These are phyloP conservation scores for Naso thynnoides DNA, from an alignment of 2,797 vertebrate species.

Conservation along the genomic window DNA sequence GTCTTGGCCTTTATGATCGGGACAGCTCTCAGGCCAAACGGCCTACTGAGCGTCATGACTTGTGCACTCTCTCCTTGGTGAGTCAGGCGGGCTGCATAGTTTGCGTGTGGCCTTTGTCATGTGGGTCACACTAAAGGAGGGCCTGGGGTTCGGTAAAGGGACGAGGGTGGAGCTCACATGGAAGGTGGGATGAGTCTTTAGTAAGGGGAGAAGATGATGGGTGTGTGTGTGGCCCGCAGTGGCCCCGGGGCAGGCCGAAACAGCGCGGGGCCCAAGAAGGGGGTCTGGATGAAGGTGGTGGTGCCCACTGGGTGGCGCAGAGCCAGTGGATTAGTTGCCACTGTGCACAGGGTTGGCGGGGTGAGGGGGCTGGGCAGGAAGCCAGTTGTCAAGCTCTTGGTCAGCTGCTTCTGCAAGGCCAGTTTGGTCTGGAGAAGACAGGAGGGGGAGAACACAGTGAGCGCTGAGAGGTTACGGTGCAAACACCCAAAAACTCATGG, in stretches of 20 bases:
- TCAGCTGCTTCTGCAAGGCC: constrained; percentile 98
- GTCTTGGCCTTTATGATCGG: constrained; percentile 77
- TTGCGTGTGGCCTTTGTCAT: constrained; percentile 77
- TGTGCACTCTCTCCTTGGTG: constrained; percentile 74
- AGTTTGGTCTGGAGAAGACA: constrained; percentile 91
- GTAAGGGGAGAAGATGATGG: constrained; percentile 95
- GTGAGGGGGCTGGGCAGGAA: constrained; percentile 92
- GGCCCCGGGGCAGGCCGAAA: constrained; percentile 92
- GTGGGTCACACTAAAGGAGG: constrained; percentile 74
- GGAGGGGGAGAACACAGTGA: constrained; percentile 52
- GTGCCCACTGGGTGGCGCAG: constrained; percentile 89
- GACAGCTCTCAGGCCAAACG: constrained; percentile 62
- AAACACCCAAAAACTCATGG: constrained; percentile 52
- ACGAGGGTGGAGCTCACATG: constrained; percentile 46
- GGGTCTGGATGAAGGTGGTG: constrained; percentile 92
- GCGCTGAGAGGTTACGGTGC: constrained; percentile 34
- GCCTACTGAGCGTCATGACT: constrained; percentile 58
- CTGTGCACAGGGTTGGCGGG: constrained; percentile 89
- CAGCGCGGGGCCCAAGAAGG: constrained; percentile 93
- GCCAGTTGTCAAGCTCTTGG: constrained; percentile 93
- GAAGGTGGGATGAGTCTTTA: constrained; percentile 76
- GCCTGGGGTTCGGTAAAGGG: constrained; percentile 68
- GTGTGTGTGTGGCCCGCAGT: constrained; percentile 90
- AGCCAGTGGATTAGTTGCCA: constrained; percentile 91
- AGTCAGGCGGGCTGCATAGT: constrained; percentile 85